Base-by-base conservation (phyloP, 1,140 invertebrate genomes). In the Temnothorax curvispinosus region DNA sequence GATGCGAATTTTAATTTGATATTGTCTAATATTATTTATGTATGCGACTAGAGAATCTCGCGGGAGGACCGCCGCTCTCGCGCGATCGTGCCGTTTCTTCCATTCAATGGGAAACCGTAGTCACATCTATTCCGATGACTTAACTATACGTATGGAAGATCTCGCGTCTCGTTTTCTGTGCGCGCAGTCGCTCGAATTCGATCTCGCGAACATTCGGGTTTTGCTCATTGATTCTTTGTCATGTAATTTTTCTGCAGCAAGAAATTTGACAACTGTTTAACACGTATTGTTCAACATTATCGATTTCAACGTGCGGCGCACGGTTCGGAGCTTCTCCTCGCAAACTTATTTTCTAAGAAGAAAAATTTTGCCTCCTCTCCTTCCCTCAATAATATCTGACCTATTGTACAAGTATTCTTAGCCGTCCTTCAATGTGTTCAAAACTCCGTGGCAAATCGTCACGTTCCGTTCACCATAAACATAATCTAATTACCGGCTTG, bases 21-120 rank as follows among this genome's bases (percentile, higher is more conserved):
- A 92, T 92, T 92, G 91, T 93, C 92, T 93, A 93, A 92, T 92
- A 92, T 93, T 93, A 93, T 93, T 93, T 93, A 93, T 93, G 88
- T 86, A 92, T 93, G 90, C 86, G 67, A 32, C 52, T 88, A 85
- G 85, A 87, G 72, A 90, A 75, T 80, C 64, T 78, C 60, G 87
- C 52, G 74, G 6, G 50, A 13, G 9, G 18, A 35, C 41, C 11
- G 65, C 65, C 47, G 64, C 52, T 54, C 67, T 67, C 58, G 76
- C 64, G 32, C 85, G 62, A 60, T 72, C 52, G 71, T 71, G 72
- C 44, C 72, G 62, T 85, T 89, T 80, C 88, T 87, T 82, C 85
- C 88, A 65, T 82, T 87, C 87, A 65, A 76, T 60, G 32, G 54
- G 82, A 86, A 81, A 86, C 69, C 65, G 35, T 44, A 67, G 74